phyloP scores from a whole-genome alignment of 2,113 vertebrate species.

The Triplophysa dalaica region DNA sequence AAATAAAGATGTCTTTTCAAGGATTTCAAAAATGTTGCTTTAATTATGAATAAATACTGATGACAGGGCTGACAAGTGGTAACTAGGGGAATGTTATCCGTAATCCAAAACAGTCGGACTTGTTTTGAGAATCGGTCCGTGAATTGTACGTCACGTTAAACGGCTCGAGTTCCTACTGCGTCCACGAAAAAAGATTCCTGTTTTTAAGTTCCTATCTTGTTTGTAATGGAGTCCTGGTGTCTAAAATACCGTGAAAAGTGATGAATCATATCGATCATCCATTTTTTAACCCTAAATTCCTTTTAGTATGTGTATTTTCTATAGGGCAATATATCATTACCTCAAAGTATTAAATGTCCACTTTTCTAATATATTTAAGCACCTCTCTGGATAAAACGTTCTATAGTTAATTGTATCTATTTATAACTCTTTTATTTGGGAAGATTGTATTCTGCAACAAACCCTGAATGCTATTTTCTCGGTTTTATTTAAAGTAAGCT shows the following conservation, averaged over 20 bases:
- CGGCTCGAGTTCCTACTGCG: constrained; percentile 14
- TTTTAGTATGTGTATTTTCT: neutral
- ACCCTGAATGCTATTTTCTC: neutral
- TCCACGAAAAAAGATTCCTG: constrained; percentile 54
- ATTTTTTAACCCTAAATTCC: neutral
- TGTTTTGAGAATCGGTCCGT: constrained; percentile 68
- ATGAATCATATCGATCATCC: neutral
- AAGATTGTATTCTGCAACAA: neutral
- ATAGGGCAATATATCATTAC: no score
- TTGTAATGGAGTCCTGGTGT: neutral
- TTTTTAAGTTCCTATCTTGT: neutral
- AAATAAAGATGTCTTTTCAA: constrained; percentile 24
- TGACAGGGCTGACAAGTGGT: neutral
- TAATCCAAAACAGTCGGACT: constrained; percentile 55
- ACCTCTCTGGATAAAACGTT: neutral
- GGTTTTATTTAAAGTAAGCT: neutral
- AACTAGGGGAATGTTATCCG: neutral
- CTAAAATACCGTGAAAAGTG: neutral
- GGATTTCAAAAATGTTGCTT: neutral
- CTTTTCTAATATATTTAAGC: neutral
- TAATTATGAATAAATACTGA: neutral
- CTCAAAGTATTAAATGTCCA: no score
- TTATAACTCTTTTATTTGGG: no score
- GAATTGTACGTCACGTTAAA: constrained; percentile 61
- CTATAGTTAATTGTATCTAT: no score